Evolutionary conservation across 2,113 vertebrate genomes (phyloP).

Genomic region (Nansenia antarctica): DNA sequence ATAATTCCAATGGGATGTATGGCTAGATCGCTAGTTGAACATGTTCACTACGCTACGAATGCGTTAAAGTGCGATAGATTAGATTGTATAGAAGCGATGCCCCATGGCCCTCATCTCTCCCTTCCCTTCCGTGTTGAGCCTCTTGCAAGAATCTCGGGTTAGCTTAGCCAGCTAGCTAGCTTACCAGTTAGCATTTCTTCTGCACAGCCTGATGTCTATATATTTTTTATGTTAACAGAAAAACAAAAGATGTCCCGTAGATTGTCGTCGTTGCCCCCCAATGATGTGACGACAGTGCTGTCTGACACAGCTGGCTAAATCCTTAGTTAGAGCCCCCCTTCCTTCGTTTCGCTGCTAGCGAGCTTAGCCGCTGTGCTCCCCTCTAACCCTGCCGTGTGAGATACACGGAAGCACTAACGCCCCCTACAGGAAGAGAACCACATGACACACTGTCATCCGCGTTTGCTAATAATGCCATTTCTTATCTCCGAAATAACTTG

Average conservation of each 20-base stretch:
- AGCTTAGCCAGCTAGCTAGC: slow-evolving; percentile 54
- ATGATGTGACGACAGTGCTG: background rate
- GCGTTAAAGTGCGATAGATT: no score
- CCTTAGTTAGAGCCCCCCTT: slow-evolving; percentile 24
- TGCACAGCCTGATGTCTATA: background rate
- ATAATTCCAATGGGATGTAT: background rate
- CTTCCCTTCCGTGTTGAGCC: slow-evolving; percentile 6
- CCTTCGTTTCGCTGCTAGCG: slow-evolving; percentile 46
- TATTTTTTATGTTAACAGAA: background rate
- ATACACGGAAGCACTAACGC: slow-evolving; percentile 62
- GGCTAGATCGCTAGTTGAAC: slow-evolving; percentile 44
- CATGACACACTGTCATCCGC: slow-evolving; percentile 27
- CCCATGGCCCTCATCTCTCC: background rate
- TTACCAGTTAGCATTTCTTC: slow-evolving; percentile 36
- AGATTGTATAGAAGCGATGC: slow-evolving; percentile 16
- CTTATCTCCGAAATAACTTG: no score
- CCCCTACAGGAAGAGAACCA: slow-evolving; percentile 48
- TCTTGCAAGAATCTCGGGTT: slow-evolving; percentile 14
- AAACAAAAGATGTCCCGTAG: background rate
- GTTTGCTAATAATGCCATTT: no score
- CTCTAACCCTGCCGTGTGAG: slow-evolving; percentile 45
- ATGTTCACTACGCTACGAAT: slow-evolving; percentile 22
- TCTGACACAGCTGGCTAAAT: background rate
- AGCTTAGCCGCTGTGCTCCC: no score
- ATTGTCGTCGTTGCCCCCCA: slow-evolving; percentile 13